phyloP scores from a whole-genome alignment of 2,797 vertebrate genomes.

The Lepidocolaptes lacrymiger region DNA sequence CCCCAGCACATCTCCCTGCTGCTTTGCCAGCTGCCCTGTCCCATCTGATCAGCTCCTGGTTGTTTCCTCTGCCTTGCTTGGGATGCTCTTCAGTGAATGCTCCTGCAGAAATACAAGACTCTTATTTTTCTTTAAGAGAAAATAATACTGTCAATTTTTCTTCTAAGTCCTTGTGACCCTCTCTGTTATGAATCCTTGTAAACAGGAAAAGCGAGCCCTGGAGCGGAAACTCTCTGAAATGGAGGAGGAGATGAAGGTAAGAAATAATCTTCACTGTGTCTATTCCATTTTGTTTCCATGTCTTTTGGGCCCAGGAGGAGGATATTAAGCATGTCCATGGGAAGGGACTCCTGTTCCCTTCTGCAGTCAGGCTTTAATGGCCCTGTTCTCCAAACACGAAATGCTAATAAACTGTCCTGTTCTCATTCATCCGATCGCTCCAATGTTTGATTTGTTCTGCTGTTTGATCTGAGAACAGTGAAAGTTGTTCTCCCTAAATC shows the following conservation, averaged over 20 bases:
- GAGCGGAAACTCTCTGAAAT: conserved; percentile 95
- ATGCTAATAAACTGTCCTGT: neutral
- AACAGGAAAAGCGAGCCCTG: conserved; percentile 91
- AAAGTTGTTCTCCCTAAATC: conserved; percentile 18
- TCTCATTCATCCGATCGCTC: neutral
- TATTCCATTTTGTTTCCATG: neutral
- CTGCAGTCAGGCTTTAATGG: neutral
- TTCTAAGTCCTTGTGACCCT: neutral
- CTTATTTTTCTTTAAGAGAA: neutral
- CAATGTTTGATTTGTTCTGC: conserved; percentile 4
- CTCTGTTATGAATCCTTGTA: conserved; percentile 27
- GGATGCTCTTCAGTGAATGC: neutral
- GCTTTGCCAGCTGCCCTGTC: neutral
- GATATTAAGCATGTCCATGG: neutral
- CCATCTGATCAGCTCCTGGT: neutral
- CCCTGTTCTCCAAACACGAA: neutral
- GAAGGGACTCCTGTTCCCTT: neutral
- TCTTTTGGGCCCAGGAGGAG: neutral
- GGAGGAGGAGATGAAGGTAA: conserved; percentile 97
- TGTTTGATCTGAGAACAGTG: neutral
- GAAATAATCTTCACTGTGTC: neutral
- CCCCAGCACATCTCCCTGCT: neutral
- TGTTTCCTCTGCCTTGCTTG: neutral
- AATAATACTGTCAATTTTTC: neutral
- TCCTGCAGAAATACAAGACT: neutral